Evolutionary conservation across 2,797 vertebrate species (phyloP), one percentile per base, ranked within the genome.

Genomic region (Lacerta viridis): DNA sequence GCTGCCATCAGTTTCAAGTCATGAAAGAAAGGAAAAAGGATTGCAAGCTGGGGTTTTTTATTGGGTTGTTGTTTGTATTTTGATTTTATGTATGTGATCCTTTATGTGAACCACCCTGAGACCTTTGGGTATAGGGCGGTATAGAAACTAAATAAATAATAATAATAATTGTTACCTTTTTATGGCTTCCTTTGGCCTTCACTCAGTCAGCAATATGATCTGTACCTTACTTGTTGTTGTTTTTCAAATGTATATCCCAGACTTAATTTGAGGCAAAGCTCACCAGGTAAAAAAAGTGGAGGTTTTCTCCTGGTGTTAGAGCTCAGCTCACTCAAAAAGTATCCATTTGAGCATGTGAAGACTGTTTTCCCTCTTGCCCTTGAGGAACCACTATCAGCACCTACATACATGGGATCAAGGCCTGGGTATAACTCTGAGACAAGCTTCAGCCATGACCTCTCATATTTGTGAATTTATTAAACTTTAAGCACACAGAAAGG

Each of bases 11-110:
- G 33, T 3, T 92, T 11, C n/a, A 80, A 89, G 59, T 76, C 87
- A 8, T 84, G 90, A 89, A 75, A 83, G 83, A 82, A 94, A 91
- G 0, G 55, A 33, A 5, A 7, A 86, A 89, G 20, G 0, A 11
- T 13, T 0, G 3, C 64, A 88, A 74, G 39, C 77, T n/a, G 50
- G 80, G 80, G 29, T 50, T 1, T 33, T 25, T 5, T 69, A 11
- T 68, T 80, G 25, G 13, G 50, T 55, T 55, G 41, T 43, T 43
- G 50, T 55, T 55, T 15, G 13, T 55, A 55, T 55, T 55, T 55
- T 55, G 50, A 55, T 15, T 55, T 55, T 55, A 55, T 55, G 50
- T 15, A 55, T 55, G 50, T 55, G 13, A 55, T 15, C 50, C 50
- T 55, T 55, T 55, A 55, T 4, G 50, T 55, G 50, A 55, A 55